Conservation (phyloP, 2,797 vertebrate genomes). For the Enteromius argenteus region DNA sequence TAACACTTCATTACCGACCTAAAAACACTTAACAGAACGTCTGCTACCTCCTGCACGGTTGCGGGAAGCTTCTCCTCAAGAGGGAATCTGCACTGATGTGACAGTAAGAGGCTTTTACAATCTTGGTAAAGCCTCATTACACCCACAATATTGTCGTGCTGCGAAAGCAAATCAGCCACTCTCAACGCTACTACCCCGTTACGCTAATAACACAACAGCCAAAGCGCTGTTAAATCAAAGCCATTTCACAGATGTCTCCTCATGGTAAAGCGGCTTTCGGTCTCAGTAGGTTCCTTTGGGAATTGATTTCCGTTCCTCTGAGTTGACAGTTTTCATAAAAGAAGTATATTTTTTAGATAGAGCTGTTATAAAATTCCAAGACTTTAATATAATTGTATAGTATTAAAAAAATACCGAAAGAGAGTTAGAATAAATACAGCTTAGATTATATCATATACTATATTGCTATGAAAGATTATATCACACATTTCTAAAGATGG, state of each 20-base stretch:
- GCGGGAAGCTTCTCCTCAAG: constrained; percentile 31
- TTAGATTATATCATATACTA: constrained; percentile 42
- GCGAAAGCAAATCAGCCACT: constrained; percentile 47
- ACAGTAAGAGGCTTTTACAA: constrained; percentile 57
- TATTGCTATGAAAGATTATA: constrained; percentile 47
- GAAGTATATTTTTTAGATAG: constrained; percentile 68
- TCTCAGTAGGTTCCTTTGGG: constrained; percentile 46
- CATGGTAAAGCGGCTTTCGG: constrained; percentile 67
- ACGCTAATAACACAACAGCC: constrained; percentile 38
- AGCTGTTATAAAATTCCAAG: constrained; percentile 58
- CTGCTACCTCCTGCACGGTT: constrained; percentile 26
- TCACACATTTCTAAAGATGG: constrained; percentile 16
- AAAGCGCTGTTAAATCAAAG: constrained; percentile 52
- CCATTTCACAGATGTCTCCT: constrained; percentile 62
- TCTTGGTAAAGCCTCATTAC: constrained; percentile 50
- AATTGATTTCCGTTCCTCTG: constrained; percentile 53
- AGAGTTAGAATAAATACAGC: constrained; percentile 29
- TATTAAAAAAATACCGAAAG: constrained; percentile 42
- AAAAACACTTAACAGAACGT: constrained; percentile 40
- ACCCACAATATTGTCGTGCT: constrained; percentile 43
- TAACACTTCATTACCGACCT: constrained; percentile 20
- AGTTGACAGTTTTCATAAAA: constrained; percentile 55
- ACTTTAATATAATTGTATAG: constrained; percentile 61
- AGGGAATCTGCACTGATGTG: constrained; percentile 41
- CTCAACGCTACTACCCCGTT: constrained; percentile 40